Evolutionary conservation across 2,888 invertebrate genomes (phyloP), one percentile per base, ranked within the genome.

Genomic region (Yponomeuta plumbellus): DNA sequence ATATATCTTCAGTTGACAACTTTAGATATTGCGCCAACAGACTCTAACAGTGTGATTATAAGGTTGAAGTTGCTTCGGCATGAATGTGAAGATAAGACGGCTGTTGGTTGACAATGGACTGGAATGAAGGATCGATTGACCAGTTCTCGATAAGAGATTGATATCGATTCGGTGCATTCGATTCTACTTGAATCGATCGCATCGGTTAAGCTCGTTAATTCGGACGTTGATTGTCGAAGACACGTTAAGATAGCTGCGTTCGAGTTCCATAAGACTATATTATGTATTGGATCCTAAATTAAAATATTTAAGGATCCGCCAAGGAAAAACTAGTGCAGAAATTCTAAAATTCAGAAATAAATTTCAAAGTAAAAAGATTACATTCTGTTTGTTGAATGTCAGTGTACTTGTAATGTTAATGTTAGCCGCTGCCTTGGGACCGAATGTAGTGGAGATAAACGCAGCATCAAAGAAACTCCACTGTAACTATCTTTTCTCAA

Each of bases 81-180:
- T 5, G 10, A n/a, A 1, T 2, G 22, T 21, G 8, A 8, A 58
- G 22, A 22, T 58, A 58, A 58, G n/a, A 58, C 58, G 58, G 11
- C 22, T 39, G 65, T 70, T 70, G 71, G 74, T 79, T 79, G 83
- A 85, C 83, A 84, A 82, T 83, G 79, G 76, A 79, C 79, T 75
- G 79, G 83, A 83, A 84, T 83, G 84, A 85, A 80, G 79, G 84
- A 82, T 84, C 75, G 83, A 83, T 82, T 75, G 71, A 69, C 70
- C 71, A 71, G 71, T 71, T 75, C 75, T 76, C 77, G 84, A 84
- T 84, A 82, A 82, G 75, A 77, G 79, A 81, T 80, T 71, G 68
- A 69, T 76, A 80, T 80, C 78, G 71, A 72, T 72, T 76, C 74
- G 75, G 22, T 21, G 21, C 22, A 20, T 58, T 58, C 22, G 58